phyloP scores from a whole-genome alignment of 1,140 invertebrate genomes.

The Bursaphelenchus mucronatus region DNA sequence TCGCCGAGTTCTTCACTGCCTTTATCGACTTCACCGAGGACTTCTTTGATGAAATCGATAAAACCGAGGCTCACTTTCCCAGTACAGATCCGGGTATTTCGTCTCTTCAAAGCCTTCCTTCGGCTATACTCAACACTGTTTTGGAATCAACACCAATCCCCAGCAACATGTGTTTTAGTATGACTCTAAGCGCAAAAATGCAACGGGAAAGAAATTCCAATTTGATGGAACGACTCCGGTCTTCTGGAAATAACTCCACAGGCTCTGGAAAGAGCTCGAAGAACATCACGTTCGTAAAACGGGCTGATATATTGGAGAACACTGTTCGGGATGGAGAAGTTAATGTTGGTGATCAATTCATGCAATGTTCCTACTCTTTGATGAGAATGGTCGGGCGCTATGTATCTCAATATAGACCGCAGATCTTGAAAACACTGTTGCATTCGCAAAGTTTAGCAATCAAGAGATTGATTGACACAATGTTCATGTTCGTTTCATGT shows the following conservation, averaged over 20 bases:
- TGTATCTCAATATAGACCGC: conserved; percentile 16
- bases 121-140: not conserved
- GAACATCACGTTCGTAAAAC: conserved; percentile 16
- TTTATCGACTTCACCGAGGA: conserved; percentile 5
- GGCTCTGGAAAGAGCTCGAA: not conserved
- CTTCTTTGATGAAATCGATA: conserved; percentile 10
- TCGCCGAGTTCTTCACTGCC: conserved; percentile 11
- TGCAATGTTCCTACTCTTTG: conserved; percentile 3
- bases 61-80: conserved; percentile 7
- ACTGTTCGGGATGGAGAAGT: conserved; percentile 18
- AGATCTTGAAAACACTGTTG: conserved; percentile 16
- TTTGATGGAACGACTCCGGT: conserved; percentile 8
- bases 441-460: conserved; percentile 20
- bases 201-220: conserved; percentile 11
- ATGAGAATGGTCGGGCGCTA: conserved; percentile 7
- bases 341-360: conserved; percentile 3
- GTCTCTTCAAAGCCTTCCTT: not conserved
- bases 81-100: not conserved
- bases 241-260: not conserved
- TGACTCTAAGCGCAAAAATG: not conserved
- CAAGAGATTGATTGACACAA: conserved; percentile 19
- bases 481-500: conserved; percentile 24
- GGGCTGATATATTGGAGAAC: conserved; percentile 13
- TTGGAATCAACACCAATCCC: conserved; percentile 7
- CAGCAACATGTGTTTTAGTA: conserved; percentile 17